These are phyloP conservation scores for Rana temporaria DNA, from an alignment of 2,113 vertebrate genomes.

Conservation along the genomic window DNA sequence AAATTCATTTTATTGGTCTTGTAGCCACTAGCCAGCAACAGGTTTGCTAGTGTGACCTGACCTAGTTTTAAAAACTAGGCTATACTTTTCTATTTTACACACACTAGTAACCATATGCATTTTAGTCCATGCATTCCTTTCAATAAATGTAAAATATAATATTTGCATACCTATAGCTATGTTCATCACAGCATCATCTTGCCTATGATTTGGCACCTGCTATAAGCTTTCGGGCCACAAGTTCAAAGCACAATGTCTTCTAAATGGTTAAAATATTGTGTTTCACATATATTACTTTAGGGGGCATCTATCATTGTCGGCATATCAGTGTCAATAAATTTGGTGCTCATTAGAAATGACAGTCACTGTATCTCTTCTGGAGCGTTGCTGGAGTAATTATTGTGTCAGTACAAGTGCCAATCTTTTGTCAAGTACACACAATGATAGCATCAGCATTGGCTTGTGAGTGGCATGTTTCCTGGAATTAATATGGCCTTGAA, in stretches of 20 bases:
- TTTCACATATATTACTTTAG: constrained; percentile 20
- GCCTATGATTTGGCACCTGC: background rate
- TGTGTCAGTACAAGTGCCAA: constrained; percentile 36
- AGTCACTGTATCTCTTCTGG: constrained; percentile 19
- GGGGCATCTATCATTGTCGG: constrained; percentile 24
- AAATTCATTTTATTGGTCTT: too few species aligned
- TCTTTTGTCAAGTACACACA: constrained; percentile 48
- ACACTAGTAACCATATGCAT: too few species aligned
- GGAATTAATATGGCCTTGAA: constrained; percentile 42
- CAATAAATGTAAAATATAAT: too few species aligned
- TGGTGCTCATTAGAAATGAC: constrained; percentile 34
- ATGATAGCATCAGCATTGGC: constrained; percentile 18
- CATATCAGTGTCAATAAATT: constrained; percentile 45
- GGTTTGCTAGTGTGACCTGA: too few species aligned
- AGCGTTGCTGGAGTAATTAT: constrained; percentile 9
- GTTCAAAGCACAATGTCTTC: constrained; percentile 10
- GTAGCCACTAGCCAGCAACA: too few species aligned
- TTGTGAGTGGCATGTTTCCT: constrained; percentile 44
- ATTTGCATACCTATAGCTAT: too few species aligned
- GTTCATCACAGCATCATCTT: too few species aligned
- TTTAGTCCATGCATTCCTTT: too few species aligned
- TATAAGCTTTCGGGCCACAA: background rate
- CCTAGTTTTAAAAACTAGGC: too few species aligned
- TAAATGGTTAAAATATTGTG: constrained; percentile 38
- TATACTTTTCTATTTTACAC: too few species aligned